Evolutionary conservation across 2,888 invertebrate species (phyloP).

Genomic region (Microplitis manilae): DNA sequence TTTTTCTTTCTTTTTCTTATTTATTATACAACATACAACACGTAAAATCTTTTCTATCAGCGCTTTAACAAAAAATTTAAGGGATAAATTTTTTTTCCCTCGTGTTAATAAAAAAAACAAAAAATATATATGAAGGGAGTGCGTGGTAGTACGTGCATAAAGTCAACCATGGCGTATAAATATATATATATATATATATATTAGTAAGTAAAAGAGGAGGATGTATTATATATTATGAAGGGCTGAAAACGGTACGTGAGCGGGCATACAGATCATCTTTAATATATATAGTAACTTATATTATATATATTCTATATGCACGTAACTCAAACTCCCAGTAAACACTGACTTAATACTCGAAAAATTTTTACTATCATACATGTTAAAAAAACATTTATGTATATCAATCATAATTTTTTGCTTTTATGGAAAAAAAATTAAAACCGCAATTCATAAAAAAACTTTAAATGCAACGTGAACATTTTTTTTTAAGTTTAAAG

Average conservation of each 20-base stretch:
- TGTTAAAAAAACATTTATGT: background rate
- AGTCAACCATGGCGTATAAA: constrained; percentile 8
- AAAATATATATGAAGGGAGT: background rate
- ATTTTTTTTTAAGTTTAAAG: background rate
- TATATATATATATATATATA: background rate
- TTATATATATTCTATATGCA: background rate
- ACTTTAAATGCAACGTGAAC: background rate
- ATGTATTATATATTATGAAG: constrained; percentile 2
- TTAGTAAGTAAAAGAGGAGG: background rate
- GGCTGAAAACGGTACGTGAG: constrained; percentile 24
- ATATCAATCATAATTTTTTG: background rate
- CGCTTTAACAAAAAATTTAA: constrained; percentile 6
- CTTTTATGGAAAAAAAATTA: background rate
- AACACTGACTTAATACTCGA: constrained; percentile 1
- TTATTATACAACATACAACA: background rate
- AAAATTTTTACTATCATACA: background rate
- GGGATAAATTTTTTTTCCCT: background rate
- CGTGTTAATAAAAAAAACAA: constrained; percentile 6
- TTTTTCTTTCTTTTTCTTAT: background rate
- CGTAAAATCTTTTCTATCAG: constrained; percentile 9
- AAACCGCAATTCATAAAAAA: background rate
- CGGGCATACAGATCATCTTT: constrained; percentile 23
- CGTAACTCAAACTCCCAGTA: background rate
- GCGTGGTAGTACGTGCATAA: constrained; percentile 12
- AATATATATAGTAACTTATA: constrained; percentile 17